Evolutionary conservation across 2,113 vertebrate genomes (phyloP).

Genomic region (Cebus imitator): DNA sequence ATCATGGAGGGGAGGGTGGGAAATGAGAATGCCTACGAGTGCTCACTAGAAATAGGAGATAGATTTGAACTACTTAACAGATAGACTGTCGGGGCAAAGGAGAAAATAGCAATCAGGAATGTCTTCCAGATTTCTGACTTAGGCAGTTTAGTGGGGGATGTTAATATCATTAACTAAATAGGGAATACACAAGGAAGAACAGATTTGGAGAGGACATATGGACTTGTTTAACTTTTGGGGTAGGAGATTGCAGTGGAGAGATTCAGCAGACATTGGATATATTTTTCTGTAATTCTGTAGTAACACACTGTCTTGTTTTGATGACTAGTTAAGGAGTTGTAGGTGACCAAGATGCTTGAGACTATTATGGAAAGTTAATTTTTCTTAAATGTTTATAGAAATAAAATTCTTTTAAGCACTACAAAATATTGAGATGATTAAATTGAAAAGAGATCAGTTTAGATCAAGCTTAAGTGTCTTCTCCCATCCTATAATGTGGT

Average conservation of each 20-base stretch:
- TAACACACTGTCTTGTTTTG: neutral
- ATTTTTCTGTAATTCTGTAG: neutral
- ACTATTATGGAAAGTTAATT: neutral
- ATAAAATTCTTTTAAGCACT: slow-evolving; percentile 3
- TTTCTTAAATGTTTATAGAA: slow-evolving; percentile 1
- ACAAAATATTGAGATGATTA: slow-evolving; percentile 18
- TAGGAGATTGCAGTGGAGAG: neutral
- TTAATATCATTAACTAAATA: neutral
- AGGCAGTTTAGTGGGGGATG: neutral
- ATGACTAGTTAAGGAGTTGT: neutral
- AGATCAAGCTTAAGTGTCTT: slow-evolving; percentile 41
- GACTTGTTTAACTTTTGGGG: neutral
- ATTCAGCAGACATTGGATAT: neutral
- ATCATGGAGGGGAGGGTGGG: neutral
- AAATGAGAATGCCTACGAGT: neutral
- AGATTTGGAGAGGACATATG: neutral
- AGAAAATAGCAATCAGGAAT: neutral
- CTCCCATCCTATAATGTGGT: neutral
- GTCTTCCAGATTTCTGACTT: neutral
- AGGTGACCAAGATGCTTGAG: neutral
- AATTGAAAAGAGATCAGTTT: neutral
- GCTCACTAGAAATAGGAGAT: neutral
- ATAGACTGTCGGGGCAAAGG: neutral
- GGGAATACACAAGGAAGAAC: neutral
- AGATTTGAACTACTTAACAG: neutral